Conservation (phyloP, 2,113 vertebrate genomes). For the Merops nubicus region DNA sequence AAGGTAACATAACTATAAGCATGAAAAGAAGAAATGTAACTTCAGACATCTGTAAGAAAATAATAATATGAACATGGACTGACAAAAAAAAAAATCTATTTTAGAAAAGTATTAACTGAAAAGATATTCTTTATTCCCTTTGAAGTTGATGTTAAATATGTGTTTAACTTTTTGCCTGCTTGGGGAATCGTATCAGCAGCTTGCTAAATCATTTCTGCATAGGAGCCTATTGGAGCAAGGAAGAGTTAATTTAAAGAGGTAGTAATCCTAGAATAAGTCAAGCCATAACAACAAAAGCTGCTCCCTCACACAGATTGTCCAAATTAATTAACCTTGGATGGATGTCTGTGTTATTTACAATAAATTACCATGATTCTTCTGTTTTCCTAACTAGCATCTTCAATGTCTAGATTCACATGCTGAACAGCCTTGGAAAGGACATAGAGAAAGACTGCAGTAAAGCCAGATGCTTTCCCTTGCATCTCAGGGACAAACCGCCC, state of each 20-base stretch:
- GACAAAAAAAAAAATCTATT: background rate
- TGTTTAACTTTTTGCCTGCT: conserved; percentile 15
- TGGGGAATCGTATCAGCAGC: background rate
- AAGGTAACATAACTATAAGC: background rate
- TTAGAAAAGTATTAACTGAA: background rate
- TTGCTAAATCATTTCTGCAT: background rate
- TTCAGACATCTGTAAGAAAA: background rate
- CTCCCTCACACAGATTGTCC: background rate
- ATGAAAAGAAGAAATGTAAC: background rate
- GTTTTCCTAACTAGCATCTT: background rate
- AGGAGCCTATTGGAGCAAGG: background rate
- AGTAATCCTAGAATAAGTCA: background rate
- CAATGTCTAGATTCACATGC: background rate
- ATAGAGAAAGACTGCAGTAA: background rate
- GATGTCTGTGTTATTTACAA: background rate
- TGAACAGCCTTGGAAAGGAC: background rate
- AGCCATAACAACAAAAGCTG: background rate
- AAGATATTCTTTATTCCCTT: conserved; percentile 4
- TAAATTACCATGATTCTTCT: background rate
- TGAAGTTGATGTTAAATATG: background rate
- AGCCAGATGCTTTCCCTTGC: background rate
- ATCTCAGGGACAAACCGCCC: background rate
- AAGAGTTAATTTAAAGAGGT: background rate
- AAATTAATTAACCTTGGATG: background rate
- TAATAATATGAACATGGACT: background rate